These are phyloP conservation scores for Synodontis membranacea DNA, from an alignment of 2,113 vertebrate species.

Conservation along the genomic window DNA sequence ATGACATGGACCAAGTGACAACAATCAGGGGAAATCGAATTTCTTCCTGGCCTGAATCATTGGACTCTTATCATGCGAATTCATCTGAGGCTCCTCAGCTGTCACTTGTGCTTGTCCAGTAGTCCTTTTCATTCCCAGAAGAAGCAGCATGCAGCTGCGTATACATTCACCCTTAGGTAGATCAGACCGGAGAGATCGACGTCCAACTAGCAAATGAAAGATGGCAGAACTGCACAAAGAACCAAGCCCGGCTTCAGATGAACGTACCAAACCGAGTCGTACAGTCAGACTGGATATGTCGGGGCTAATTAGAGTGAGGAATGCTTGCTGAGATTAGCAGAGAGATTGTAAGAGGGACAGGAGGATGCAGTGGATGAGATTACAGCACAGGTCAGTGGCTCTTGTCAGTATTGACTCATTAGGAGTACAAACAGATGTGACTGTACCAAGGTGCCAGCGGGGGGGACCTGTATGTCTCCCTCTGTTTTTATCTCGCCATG, in stretches of 20 bases:
- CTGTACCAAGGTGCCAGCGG: neutral
- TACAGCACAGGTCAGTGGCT: slow-evolving; percentile 52
- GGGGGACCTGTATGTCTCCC: neutral
- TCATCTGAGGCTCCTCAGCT: slow-evolving; percentile 14
- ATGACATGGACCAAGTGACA: neutral
- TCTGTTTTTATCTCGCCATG: neutral
- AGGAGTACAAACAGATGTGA: slow-evolving; percentile 45
- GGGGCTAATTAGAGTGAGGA: neutral
- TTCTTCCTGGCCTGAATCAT: slow-evolving; percentile 18
- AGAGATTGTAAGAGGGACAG: slow-evolving; percentile 6
- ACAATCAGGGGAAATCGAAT: slow-evolving; percentile 15
- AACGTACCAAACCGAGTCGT: neutral
- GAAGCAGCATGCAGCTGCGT: neutral
- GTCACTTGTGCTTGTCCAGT: slow-evolving; percentile 4
- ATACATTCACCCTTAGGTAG: neutral
- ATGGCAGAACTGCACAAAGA: neutral
- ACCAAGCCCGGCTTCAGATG: neutral
- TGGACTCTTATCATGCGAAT: slow-evolving; percentile 15
- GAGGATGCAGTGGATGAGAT: slow-evolving; percentile 51
- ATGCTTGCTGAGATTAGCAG: slow-evolving; percentile 41
- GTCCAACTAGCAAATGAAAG: neutral
- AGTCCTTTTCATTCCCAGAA: neutral
- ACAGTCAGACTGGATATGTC: neutral
- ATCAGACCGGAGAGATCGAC: neutral
- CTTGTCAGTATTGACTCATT: slow-evolving; percentile 59